Base-by-base conservation (phyloP, 2,888 invertebrate genomes). In the Cordilura impudica region DNA sequence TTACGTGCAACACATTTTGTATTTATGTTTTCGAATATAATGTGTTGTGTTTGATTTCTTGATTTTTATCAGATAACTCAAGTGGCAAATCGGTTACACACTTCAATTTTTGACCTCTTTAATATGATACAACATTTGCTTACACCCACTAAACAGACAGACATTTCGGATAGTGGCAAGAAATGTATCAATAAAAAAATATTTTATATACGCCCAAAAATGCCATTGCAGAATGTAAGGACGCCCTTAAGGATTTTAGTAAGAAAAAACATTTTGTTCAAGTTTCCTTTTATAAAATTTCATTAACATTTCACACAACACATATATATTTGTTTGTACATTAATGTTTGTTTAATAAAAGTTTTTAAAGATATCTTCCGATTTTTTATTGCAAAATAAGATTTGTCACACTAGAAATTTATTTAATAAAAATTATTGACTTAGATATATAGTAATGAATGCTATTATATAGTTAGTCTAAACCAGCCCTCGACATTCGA, bases 31-130 rank as follows among this genome's bases (percentile, higher is more conserved):
- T 16, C 1, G 18, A 8, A 21, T 49, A 47, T 6, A 6, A 43
- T 26, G 26, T 60, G 14, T 63, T 49, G 80, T 80, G 76, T 78
- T 81, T 74, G 78, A 77, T 58, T 81, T 85, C 82, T 83, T 82
- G 84, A 85, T 86, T 85, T 87, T 84, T 85, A 86, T 86, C 85
- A 85, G 86, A 83, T 82, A 84, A 87, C 84, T 87, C 84, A 85
- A 87, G 88, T 85, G 87, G 85, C 85, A 88, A 88, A 88, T 88
- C 87, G 85, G 85, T 88, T 87, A 85, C 85, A 86, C 87, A 87
- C 85, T 85, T 84, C 82, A 84, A 86, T 84, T 84, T 83, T 82
- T 85, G 84, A 81, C 78, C 45, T 67, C 58, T 76, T 53, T 35
- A 54, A 81, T 23, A 65, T 78, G 43, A 74, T 65, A 70, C 61